Base-by-base conservation (phyloP, 2,797 vertebrate species). In the Spea hammondii region DNA sequence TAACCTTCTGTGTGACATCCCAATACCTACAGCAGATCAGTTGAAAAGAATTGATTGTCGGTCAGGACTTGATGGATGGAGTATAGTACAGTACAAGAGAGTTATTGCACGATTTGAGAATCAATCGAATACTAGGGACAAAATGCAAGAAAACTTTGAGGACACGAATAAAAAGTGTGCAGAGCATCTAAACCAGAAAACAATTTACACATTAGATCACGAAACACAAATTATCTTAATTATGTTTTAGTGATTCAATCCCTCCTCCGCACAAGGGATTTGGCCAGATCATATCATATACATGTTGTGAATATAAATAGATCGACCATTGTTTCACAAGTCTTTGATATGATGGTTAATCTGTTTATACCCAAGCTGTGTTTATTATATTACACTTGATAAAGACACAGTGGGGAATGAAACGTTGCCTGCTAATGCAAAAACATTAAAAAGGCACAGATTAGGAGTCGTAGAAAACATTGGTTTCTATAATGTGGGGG, bases 1-100 rank as follows among this genome's bases (percentile, higher is more conserved):
- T 62, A 62, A 62, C 59, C 59, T 62, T 17, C 59, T 9, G 6
- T 62, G 14, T 62, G 59, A 62, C 59, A 62, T 62, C 59, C 32
- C 59, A 17, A 62, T 62, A 62, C 9, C 59, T 62, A 62, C 59
- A 62, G 32, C 9, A 62, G 59, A 62, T 14, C 32, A 17, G 59
- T 62, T 62, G 6, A 62, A 62, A 62, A 17, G 6, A 11, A 62
- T 32, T 62, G 14, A 62, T 62, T 14, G 32, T n/a, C 59, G 32
- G 8, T 62, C 59, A 62, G 59, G 5, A 14, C 59, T 14, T 62
- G 59, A 62, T 62, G 59, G 59, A 62, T 62, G 59, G 32, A 14
- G 14, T 62, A 14, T 8, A 14, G 59, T 62, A 14, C 12, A 14
- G 59, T 32, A 14, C 12, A 17, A 62, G n/a, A 62, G 32, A 14